These are phyloP conservation scores for human (Homo sapiens) DNA, from an alignment of 2,113 vertebrate genomes.

Conservation along the genomic window DNA sequence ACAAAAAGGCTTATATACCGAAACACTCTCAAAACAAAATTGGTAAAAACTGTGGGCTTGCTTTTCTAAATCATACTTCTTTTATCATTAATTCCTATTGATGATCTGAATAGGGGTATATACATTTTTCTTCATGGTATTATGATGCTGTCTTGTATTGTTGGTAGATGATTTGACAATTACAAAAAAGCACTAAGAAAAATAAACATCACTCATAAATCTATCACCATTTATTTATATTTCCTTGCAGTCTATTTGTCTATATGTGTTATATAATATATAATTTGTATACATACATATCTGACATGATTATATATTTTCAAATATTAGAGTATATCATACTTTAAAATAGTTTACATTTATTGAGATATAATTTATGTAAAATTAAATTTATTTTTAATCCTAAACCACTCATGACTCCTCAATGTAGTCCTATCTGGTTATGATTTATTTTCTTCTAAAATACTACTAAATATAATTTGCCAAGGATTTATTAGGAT, in stretches of 20 bases:
- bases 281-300: background rate
- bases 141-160: background rate
- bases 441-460: background rate
- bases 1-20: background rate
- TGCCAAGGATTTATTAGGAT: background rate
- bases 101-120: background rate
- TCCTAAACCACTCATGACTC: background rate
- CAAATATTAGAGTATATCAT: background rate
- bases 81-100: background rate
- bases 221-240: background rate
- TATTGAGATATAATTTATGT: background rate
- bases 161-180: background rate
- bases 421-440: background rate
- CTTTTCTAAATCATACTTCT: background rate
- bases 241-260: background rate
- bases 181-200: background rate
- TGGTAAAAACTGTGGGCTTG: background rate
- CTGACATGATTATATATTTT: background rate
- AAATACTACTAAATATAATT: background rate
- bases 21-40: background rate
- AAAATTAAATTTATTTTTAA: conserved; percentile 2
- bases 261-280: background rate
- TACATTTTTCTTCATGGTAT: background rate
- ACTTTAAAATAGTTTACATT: background rate
- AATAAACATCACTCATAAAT: background rate